phyloP scores from a whole-genome alignment of 92 coral and sea anemone species.

The Pocillopora meandrina region DNA sequence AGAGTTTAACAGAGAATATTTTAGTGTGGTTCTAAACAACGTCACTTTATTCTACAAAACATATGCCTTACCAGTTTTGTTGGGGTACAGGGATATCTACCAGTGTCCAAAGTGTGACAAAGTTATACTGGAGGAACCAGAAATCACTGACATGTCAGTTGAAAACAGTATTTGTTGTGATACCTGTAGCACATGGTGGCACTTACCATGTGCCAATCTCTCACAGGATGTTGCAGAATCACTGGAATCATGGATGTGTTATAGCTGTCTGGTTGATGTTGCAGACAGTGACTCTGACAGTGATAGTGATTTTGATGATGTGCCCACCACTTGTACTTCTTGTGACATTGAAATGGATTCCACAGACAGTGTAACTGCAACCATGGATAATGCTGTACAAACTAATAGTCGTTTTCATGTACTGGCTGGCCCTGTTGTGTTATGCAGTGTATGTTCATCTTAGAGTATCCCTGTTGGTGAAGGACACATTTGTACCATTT shows the following conservation, averaged over 20 bases:
- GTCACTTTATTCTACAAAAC: slow-evolving; percentile 54
- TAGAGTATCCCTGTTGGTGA: too few relatives aligned
- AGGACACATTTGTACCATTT: slow-evolving; percentile 37
- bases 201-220: slow-evolving; percentile 45
- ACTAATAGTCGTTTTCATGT: too few relatives aligned
- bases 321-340: too few relatives aligned
- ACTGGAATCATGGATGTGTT: slow-evolving; percentile 52
- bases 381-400: too few relatives aligned
- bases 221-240: slow-evolving; percentile 39
- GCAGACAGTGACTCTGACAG: slow-evolving; percentile 19
- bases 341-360: too few relatives aligned
- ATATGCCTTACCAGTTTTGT: slow-evolving; percentile 54
- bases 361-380: too few relatives aligned
- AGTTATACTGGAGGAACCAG: slow-evolving; percentile 41
- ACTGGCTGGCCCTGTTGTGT: too few relatives aligned
- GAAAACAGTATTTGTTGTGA: too few relatives aligned
- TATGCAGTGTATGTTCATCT: too few relatives aligned
- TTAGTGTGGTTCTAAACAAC: slow-evolving; percentile 28
- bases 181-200: too few relatives aligned
- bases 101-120: slow-evolving; percentile 56
- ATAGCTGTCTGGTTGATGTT: slow-evolving; percentile 48
- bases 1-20: slow-evolving; percentile 4
- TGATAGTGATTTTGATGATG: slow-evolving; percentile 32
- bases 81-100: slow-evolving; percentile 56
- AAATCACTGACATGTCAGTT: too few relatives aligned